Conservation (phyloP, 2,113 vertebrate genomes). For the Martes martes region DNA sequence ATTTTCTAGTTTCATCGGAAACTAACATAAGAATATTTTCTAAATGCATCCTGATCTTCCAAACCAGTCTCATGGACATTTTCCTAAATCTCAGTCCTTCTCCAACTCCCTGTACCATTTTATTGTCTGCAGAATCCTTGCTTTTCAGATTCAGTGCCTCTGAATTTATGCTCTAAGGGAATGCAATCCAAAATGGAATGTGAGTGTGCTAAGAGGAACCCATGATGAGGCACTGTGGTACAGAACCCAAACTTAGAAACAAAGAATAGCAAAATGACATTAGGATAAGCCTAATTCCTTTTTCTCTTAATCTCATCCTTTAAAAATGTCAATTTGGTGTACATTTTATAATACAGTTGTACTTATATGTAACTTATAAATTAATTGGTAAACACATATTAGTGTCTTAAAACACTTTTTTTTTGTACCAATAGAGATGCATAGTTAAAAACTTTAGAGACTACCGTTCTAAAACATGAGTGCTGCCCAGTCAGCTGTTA, state of each 20-base stretch:
- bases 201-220: neutral
- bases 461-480: neutral
- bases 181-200: neutral
- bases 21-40: neutral
- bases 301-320: neutral
- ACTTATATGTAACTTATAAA: neutral
- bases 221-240: neutral
- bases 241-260: neutral
- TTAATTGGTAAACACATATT: neutral
- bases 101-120: neutral
- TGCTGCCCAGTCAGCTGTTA: neutral
- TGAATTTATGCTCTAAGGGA: neutral
- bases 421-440: neutral
- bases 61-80: neutral
- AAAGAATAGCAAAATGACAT: neutral
- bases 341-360: neutral
- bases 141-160: neutral
- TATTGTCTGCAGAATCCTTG: neutral
- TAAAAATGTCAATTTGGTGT: neutral
- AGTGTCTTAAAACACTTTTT: neutral
- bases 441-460: neutral
- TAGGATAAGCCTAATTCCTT: neutral
- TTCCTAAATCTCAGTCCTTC: neutral
- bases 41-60: neutral
- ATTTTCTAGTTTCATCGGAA: constrained; percentile 1